Base-by-base conservation (phyloP, 1,140 invertebrate genomes). In the Caenorhabditis tropicalis region DNA sequence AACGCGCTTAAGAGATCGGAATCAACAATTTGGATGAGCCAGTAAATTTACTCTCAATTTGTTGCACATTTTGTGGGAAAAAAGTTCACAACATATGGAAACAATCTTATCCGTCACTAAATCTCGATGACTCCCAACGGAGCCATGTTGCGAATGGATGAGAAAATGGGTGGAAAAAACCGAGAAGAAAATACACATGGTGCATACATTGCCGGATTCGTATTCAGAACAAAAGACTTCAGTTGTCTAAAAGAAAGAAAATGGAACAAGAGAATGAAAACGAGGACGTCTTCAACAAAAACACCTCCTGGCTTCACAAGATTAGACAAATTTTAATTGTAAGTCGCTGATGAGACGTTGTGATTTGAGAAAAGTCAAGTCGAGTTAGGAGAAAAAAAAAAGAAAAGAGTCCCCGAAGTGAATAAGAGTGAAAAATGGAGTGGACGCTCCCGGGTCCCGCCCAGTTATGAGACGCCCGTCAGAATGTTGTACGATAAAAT, bases 61-160 rank as follows among this genome's bases (percentile, higher is more conserved):
- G 53, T 27, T n/a, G n/a, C 53, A 58, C n/a, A n/a, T 60, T 33
- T 27, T 27, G 33, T 27, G 24, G 24, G 16, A 65, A 65, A 65
- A 65, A 46, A 43, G 65, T 43, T 74, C 65, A 74, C 10, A 74
- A n/a, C 65, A 74, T 74, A 43, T 74, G 65, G 65, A 74, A 74
- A 74, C 65, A 43, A 74, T 74, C 65, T 74, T 74, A 74, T 74
- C 65, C 65, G 29, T 74, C 65, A 74, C 33, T 74, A 74, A 74
- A 74, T 74, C 65, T 74, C 65, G 21, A 74, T 43, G 65, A 74
- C 65, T 74, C 65, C 65, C 65, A 74, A 74, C 65, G 65, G 65
- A 2, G 65, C 65, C 33, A 24, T 74, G 65, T 74, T 74, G 65
- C 65, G 36, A 74, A 74, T 74, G n/a, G 33, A 43, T 29, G 33